Percentiles rank a stretch among this genome's conserved stretches.
These are phyloP conservation scores for Helicoverpa armigera DNA, from an alignment of 1,140 invertebrate species.

Conservation along the genomic window DNA sequence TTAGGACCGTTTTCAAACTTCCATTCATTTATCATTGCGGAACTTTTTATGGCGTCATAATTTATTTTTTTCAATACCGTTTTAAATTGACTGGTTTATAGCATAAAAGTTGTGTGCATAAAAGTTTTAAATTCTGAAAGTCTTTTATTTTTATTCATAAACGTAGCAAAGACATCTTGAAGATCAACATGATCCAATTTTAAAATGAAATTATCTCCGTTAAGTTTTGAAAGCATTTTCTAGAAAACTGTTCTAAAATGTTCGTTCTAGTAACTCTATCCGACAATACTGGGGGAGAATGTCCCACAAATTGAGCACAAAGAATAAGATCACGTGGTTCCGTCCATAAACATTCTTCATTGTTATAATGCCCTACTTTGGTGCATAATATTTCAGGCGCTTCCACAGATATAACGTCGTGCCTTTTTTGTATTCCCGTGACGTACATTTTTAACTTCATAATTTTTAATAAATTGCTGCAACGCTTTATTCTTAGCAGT, in stretches of 20 bases:
- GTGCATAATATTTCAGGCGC: constrained; percentile 28
- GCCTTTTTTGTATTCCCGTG: constrained; percentile 7
- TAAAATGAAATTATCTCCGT: background rate
- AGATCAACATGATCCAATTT: too few species aligned
- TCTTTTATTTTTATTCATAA: too few species aligned
- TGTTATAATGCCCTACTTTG: constrained; percentile 15
- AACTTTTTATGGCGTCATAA: background rate
- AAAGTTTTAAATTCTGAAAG: too few species aligned
- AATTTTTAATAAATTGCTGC: constrained; percentile 3
- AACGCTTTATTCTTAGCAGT: too few species aligned
- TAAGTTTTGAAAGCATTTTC: background rate
- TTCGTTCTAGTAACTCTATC: background rate
- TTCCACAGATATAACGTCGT: constrained; percentile 22
- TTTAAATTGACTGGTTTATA: too few species aligned
- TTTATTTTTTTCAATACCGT: background rate
- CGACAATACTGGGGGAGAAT: background rate
- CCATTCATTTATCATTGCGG: constrained; percentile 16
- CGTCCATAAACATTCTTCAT: constrained; percentile 21
- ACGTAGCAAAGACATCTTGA: too few species aligned
- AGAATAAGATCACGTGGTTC: constrained; percentile 17
- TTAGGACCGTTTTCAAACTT: background rate
- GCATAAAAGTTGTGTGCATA: too few species aligned
- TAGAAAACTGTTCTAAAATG: background rate
- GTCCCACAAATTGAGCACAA: constrained; percentile 7
- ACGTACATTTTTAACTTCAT: constrained; percentile 32